Percentiles rank a stretch among this genome's conserved stretches.
These are phyloP conservation scores for Ceramica pisi DNA, from an alignment of 2,888 invertebrate species.

Conservation along the genomic window DNA sequence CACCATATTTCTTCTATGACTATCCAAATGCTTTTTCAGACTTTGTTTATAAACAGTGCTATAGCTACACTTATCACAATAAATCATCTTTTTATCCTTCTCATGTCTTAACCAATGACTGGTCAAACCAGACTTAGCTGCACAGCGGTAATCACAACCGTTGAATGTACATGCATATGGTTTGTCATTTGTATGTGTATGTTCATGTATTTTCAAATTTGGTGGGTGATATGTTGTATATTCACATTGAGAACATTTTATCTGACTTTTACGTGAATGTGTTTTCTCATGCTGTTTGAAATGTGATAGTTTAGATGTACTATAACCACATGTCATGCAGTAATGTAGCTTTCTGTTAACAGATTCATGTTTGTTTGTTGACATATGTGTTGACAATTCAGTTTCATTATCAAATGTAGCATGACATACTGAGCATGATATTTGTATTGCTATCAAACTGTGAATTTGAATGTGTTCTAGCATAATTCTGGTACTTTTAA, in stretches of 20 bases:
- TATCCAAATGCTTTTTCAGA: constrained; percentile 73
- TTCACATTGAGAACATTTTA: constrained; percentile 49
- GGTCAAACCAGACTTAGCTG: constrained; percentile 70
- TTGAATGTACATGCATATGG: constrained; percentile 43
- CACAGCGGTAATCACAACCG: constrained; percentile 50
- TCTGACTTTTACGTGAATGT: constrained; percentile 2
- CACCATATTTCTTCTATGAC: constrained; percentile 69
- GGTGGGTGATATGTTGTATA: constrained; percentile 53
- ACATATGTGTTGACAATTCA: constrained; percentile 42
- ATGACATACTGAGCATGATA: constrained; percentile 47
- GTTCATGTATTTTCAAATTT: constrained; percentile 74
- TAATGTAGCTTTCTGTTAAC: constrained; percentile 28
- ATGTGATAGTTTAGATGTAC: constrained; percentile 57
- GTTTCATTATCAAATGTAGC: constrained; percentile 35
- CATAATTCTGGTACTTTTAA: constrained; percentile 28
- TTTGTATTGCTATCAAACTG: constrained; percentile 29
- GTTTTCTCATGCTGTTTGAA: constrained; percentile 57
- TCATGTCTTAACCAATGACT: constrained; percentile 75
- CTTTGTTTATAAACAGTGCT: constrained; percentile 76
- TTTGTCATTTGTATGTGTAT: constrained; percentile 68
- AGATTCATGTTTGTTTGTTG: constrained; percentile 20
- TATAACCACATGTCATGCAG: constrained; percentile 55
- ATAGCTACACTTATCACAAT: constrained; percentile 78
- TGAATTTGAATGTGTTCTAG: constrained; percentile 47
- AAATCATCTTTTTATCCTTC: constrained; percentile 69